These are phyloP conservation scores for Palaemon carinicauda DNA, from an alignment of 1,140 invertebrate genomes.

Conservation along the genomic window DNA sequence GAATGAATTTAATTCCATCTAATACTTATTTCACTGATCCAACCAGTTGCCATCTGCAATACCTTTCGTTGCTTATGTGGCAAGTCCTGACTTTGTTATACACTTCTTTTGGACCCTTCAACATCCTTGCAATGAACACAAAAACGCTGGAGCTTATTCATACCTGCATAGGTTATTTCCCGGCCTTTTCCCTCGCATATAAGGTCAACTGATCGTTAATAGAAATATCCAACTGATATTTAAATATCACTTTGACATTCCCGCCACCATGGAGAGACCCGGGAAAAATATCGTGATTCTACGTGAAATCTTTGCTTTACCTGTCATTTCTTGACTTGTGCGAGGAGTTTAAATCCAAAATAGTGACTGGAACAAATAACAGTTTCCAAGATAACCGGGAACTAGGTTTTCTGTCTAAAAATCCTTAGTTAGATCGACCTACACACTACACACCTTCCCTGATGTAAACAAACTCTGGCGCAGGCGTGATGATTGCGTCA, in stretches of 20 bases:
- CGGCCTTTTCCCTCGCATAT: neutral
- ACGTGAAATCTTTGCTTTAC: neutral
- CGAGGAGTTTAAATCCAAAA: neutral
- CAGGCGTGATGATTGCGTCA: conserved; percentile 5
- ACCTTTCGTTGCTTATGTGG: too few species aligned
- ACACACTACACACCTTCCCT: conserved; percentile 33
- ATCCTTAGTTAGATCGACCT: conserved; percentile 3
- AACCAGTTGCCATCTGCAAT: too few species aligned
- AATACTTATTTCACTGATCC: too few species aligned
- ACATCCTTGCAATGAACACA: too few species aligned
- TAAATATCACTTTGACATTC: conserved; percentile 47
- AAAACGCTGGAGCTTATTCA: neutral
- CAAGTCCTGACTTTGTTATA: too few species aligned
- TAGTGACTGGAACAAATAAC: neutral
- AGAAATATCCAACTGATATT: conserved; percentile 15
- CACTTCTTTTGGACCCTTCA: too few species aligned
- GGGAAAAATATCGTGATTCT: neutral
- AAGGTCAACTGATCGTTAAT: neutral
- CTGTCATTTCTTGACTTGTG: conserved; percentile 21
- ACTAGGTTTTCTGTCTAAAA: conserved; percentile 5
- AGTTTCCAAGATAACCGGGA: neutral
- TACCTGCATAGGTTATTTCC: neutral
- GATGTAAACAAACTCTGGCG: conserved; percentile 41
- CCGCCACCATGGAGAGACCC: neutral
- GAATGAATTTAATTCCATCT: too few species aligned